phyloP scores from a whole-genome alignment of 2,888 invertebrate species.

The Nephrotoma flavescens region DNA sequence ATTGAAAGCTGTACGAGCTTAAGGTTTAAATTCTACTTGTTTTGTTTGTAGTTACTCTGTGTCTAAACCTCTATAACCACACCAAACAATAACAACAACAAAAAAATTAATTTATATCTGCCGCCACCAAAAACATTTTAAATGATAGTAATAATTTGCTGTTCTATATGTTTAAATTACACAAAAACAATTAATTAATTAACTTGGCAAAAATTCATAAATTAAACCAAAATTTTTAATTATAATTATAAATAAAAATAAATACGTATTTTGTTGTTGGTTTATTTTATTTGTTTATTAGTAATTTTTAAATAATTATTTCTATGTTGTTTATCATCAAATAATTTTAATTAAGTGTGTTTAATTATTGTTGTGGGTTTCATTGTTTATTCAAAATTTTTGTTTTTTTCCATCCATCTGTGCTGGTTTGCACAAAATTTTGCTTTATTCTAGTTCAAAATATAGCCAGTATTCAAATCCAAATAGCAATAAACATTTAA shows the following conservation, averaged over 20 bases:
- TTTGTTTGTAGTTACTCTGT: background rate
- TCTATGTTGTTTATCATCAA: background rate
- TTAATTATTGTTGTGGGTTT: no score
- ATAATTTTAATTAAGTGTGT: background rate
- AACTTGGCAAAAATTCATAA: background rate
- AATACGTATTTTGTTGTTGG: background rate
- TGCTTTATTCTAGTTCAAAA: no score
- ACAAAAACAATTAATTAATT: background rate
- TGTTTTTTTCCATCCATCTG: no score
- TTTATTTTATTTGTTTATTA: background rate
- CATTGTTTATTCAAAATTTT: no score
- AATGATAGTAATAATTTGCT: background rate
- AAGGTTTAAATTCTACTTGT: background rate
- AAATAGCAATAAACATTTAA: no score
- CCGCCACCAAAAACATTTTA: no score
- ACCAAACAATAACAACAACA: background rate
- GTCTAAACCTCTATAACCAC: background rate
- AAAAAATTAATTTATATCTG: no score
- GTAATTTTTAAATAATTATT: background rate
- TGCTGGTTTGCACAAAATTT: no score
- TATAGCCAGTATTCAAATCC: no score
- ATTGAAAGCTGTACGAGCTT: background rate
- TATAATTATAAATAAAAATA: background rate
- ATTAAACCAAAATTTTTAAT: background rate
- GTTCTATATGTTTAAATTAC: background rate